Conservation (phyloP, 1,140 invertebrate genomes). For the Drosophila arawakana region DNA sequence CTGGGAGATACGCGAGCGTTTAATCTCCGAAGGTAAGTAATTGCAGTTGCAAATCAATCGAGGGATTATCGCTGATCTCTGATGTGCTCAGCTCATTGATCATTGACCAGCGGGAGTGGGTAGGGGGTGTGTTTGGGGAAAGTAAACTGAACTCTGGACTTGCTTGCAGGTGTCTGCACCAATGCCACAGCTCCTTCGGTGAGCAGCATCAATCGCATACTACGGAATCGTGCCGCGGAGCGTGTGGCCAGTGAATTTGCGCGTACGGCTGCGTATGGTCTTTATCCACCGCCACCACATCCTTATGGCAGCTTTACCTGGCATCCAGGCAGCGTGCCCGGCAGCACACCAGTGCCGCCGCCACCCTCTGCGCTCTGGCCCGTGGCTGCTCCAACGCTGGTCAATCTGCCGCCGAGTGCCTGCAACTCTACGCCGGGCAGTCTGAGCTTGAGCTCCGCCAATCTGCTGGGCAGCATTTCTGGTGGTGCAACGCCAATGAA, state of each 20-base stretch:
- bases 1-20: conserved; percentile 97
- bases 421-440: conserved; percentile 40
- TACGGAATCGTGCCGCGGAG: conserved; percentile 95
- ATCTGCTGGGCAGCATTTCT: conserved; percentile 47
- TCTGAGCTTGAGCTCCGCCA: conserved; percentile 57
- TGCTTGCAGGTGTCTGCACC: conserved; percentile 89
- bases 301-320: conserved; percentile 87
- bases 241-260: conserved; percentile 96
- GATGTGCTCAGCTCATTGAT: conserved; percentile 18
- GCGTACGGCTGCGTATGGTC: conserved; percentile 93
- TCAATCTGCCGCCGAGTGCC: conserved; percentile 56
- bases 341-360: conserved; percentile 56
- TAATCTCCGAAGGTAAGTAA: conserved; percentile 96
- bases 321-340: conserved; percentile 72
- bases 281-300: conserved; percentile 89
- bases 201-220: conserved; percentile 96
- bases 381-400: conserved; percentile 67
- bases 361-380: conserved; percentile 66
- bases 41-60: conserved; percentile 54
- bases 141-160: conserved; percentile 7
- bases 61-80: conserved; percentile 25
- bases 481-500: conserved; percentile 45
- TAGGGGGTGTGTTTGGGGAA: conserved; percentile 9
- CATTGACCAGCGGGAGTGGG: conserved; percentile 27
- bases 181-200: conserved; percentile 96